A percentile compares a stretch with the other conserved stretches of the same genome.
Conservation (phyloP, 2,888 invertebrate genomes). For the Oconnorella tubifera region DNA sequence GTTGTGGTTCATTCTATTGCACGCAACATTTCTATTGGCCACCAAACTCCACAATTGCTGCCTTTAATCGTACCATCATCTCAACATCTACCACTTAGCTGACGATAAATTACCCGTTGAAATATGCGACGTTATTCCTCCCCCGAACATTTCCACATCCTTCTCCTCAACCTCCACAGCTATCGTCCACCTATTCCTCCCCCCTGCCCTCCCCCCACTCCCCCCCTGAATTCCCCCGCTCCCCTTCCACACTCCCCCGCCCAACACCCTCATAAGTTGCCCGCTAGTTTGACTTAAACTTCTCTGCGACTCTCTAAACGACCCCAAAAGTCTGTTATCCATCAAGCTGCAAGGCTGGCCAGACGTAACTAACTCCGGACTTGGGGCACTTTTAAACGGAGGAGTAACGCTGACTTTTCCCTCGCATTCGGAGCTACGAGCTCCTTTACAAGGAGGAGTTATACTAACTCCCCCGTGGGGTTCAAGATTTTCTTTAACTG, state of each 20-base stretch:
- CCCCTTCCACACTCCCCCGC: not conserved
- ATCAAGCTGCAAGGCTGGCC: not conserved
- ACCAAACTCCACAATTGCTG: too few species aligned
- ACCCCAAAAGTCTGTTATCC: constrained; percentile 2
- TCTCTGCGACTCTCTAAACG: constrained; percentile 11
- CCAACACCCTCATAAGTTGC: constrained; percentile 11
- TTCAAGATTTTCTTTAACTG: constrained; percentile 4
- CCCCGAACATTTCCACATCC: constrained; percentile 18
- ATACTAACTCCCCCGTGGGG: too few species aligned
- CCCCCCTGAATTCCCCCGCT: not conserved
- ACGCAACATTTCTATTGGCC: too few species aligned
- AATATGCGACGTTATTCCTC: not conserved
- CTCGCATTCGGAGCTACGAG: too few species aligned
- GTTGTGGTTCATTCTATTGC: too few species aligned
- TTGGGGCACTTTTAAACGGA: not conserved
- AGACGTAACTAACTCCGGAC: too few species aligned
- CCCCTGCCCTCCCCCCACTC: not conserved
- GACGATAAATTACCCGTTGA: constrained; percentile 8
- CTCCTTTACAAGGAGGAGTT: too few species aligned
- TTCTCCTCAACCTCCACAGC: constrained; percentile 25
- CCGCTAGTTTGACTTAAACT: constrained; percentile 17
- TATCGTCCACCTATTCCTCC: constrained; percentile 23
- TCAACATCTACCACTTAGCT: constrained; percentile 9
- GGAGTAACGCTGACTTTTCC: not conserved
- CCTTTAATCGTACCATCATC: too few species aligned